These are phyloP conservation scores for Acanthornis magna DNA, from an alignment of 2,797 vertebrate genomes.

Conservation along the genomic window DNA sequence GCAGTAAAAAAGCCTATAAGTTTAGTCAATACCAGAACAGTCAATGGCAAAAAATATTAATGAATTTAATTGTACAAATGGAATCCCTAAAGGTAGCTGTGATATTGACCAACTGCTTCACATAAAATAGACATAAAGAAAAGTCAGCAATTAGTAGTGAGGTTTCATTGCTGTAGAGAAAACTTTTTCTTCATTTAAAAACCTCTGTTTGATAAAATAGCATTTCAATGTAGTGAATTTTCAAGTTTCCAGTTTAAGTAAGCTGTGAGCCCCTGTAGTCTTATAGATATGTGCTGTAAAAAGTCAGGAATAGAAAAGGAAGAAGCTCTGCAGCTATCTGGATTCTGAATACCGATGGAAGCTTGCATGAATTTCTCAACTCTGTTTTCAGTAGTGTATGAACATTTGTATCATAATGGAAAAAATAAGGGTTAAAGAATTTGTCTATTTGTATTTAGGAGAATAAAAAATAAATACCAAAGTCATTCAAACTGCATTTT, in stretches of 20 bases:
- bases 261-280: neutral
- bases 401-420: neutral
- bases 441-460: neutral
- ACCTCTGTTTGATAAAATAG: neutral
- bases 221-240: neutral
- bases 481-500: neutral
- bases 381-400: neutral
- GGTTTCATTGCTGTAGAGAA: neutral
- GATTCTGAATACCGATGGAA: neutral
- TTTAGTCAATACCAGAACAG: neutral
- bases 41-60: neutral
- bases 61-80: neutral
- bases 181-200: neutral
- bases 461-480: neutral
- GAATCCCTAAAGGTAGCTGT: neutral
- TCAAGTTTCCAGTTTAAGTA: neutral
- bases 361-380: neutral
- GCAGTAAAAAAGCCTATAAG: neutral
- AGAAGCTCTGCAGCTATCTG: accelerated
- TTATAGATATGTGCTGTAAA: neutral
- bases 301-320: neutral
- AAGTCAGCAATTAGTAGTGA: neutral
- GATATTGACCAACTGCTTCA: neutral
- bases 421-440: neutral
- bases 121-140: neutral